These are phyloP conservation scores for Vulpes vulpes DNA, from an alignment of 2,113 vertebrate species.

Conservation along the genomic window DNA sequence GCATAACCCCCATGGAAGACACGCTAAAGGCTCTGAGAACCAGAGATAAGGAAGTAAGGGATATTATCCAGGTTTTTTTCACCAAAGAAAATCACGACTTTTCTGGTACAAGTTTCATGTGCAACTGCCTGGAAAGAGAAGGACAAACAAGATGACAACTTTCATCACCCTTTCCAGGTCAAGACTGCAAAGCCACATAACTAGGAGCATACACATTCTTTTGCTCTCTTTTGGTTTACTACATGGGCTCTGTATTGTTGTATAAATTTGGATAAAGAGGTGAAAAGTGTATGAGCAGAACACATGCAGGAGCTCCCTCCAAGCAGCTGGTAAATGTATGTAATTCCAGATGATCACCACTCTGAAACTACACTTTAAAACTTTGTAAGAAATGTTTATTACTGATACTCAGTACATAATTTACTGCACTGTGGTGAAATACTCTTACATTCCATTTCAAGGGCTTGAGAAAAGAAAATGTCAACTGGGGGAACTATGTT, in stretches of 20 bases:
- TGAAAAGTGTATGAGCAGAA: conserved; percentile 40
- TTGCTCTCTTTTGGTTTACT: background rate
- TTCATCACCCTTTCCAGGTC: background rate
- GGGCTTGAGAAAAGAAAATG: conserved; percentile 75
- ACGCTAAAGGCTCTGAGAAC: background rate
- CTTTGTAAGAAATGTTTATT: conserved; percentile 72
- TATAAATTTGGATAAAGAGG: conserved; percentile 52
- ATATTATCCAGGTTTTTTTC: background rate
- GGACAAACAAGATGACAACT: background rate
- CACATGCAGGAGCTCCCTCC: background rate
- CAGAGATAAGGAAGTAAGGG: background rate
- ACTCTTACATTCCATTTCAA: conserved; percentile 69
- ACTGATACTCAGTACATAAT: conserved; percentile 75
- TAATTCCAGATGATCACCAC: conserved; percentile 70
- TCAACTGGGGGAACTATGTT: conserved; percentile 70
- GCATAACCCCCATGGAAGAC: background rate
- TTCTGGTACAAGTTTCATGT: background rate
- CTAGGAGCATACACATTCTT: background rate
- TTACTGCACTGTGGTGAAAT: conserved; percentile 72
- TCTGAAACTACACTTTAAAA: conserved; percentile 72
- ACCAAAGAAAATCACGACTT: background rate
- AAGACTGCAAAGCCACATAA: background rate
- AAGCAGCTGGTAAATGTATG: conserved; percentile 73
- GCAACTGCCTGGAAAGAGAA: background rate
- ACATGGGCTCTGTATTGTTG: background rate